phyloP scores from a whole-genome alignment of 2,888 invertebrate species.

The Helicoverpa assulta region DNA sequence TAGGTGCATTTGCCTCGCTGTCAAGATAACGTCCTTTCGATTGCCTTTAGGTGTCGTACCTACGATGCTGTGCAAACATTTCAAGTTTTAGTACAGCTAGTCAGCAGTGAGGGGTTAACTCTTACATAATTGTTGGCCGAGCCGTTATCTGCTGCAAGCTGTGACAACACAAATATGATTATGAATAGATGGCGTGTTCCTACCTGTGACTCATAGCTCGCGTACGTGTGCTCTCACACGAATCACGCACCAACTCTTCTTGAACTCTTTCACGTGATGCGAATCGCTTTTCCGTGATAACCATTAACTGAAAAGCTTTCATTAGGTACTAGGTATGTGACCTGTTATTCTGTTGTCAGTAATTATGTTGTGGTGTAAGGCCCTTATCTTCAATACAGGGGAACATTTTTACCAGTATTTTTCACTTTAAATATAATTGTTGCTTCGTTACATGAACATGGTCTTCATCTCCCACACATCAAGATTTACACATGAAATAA shows the following conservation, averaged over 20 bases:
- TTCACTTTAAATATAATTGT: constrained; percentile 29
- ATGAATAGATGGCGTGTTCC: constrained; percentile 56
- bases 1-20: constrained; percentile 53
- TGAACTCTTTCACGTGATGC: constrained; percentile 15
- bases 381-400: too few relatives aligned
- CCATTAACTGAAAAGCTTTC: too few relatives aligned
- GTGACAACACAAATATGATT: constrained; percentile 61
- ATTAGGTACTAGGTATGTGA: constrained; percentile 3
- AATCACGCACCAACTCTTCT: constrained; percentile 13
- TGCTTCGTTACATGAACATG: constrained; percentile 56
- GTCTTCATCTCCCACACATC: constrained; percentile 37
- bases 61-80: constrained; percentile 52
- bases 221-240: constrained; percentile 49
- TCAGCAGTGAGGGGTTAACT: constrained; percentile 56
- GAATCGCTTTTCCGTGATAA: constrained; percentile 8
- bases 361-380: too few relatives aligned
- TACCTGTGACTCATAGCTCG: constrained; percentile 56
- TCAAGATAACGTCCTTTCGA: constrained; percentile 56
- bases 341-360: background rate
- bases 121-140: constrained; percentile 59
- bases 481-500: constrained; percentile 23
- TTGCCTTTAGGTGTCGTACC: constrained; percentile 37
- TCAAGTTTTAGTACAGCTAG: constrained; percentile 54
- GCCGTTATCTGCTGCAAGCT: constrained; percentile 62
- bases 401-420: too few relatives aligned